phyloP scores from a whole-genome alignment of 64 coral and sea anemone genomes.

The Actinia tenebrosa region DNA sequence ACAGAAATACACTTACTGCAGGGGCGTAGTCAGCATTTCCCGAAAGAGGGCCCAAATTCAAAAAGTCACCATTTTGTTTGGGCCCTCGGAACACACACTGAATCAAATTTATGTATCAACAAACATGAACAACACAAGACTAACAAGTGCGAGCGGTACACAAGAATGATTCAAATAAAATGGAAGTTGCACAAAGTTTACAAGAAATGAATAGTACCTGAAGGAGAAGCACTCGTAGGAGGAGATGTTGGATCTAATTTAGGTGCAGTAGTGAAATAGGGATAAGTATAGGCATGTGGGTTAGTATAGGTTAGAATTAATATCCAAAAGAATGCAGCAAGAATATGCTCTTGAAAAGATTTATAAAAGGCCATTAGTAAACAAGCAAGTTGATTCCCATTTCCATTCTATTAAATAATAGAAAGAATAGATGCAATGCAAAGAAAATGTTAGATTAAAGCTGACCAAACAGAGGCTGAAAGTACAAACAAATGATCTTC shows the following conservation, averaged over 20 bases:
- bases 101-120: too few relatives aligned
- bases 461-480: too few relatives aligned
- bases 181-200: too few relatives aligned
- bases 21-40: too few relatives aligned
- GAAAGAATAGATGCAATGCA: background rate
- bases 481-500: too few relatives aligned
- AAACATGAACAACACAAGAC: too few relatives aligned
- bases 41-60: too few relatives aligned
- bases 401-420: background rate
- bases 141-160: too few relatives aligned
- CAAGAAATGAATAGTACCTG: constrained; percentile 8
- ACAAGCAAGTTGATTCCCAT: background rate
- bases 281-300: background rate
- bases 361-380: background rate
- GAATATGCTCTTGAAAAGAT: background rate
- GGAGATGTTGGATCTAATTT: background rate
- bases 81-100: too few relatives aligned
- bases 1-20: too few relatives aligned
- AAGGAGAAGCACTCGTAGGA: background rate
- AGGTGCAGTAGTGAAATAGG: background rate
- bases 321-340: background rate
- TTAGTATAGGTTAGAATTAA: background rate
- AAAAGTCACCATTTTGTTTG: too few relatives aligned
- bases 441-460: background rate
- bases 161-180: too few relatives aligned